phyloP scores from a whole-genome alignment of 35 echinoderm and acorn worm species.

The Amphiura filiformis region DNA sequence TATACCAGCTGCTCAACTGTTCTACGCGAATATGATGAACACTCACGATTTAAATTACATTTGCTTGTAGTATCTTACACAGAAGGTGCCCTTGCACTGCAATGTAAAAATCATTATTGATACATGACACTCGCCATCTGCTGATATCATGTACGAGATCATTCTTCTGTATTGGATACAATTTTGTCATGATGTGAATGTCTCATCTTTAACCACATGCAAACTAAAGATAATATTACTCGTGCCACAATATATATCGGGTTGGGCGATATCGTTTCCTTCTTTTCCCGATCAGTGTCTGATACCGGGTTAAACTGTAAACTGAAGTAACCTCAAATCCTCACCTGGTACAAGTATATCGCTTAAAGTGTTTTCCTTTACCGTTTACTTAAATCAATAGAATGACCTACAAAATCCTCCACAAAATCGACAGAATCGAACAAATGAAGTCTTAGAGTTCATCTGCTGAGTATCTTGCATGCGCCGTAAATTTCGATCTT shows the following conservation, averaged over 20 bases:
- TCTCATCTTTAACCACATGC: background rate
- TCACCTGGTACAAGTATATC: background rate
- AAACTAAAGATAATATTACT: background rate
- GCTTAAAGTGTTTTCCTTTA: slow-evolving; percentile 8
- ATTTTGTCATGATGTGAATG: background rate
- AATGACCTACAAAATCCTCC: slow-evolving; percentile 7
- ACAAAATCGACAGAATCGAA: slow-evolving; percentile 11
- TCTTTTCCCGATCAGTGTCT: background rate
- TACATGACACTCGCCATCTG: background rate
- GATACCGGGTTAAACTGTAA: background rate
- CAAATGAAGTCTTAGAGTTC: background rate
- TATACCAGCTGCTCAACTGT: background rate
- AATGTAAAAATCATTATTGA: background rate
- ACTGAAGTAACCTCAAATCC: background rate
- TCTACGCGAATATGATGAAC: background rate
- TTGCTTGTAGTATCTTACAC: background rate
- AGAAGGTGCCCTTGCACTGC: background rate
- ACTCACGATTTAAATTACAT: background rate
- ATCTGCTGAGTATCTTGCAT: background rate
- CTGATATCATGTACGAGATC: background rate
- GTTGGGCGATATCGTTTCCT: background rate
- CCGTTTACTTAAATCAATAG: slow-evolving; percentile 4
- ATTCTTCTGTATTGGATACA: background rate
- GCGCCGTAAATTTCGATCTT: background rate
- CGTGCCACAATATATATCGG: background rate